A percentile compares a stretch with the other conserved stretches of the same genome.
phyloP scores from a whole-genome alignment of 2,797 vertebrate species.

The Staurois parvus region DNA sequence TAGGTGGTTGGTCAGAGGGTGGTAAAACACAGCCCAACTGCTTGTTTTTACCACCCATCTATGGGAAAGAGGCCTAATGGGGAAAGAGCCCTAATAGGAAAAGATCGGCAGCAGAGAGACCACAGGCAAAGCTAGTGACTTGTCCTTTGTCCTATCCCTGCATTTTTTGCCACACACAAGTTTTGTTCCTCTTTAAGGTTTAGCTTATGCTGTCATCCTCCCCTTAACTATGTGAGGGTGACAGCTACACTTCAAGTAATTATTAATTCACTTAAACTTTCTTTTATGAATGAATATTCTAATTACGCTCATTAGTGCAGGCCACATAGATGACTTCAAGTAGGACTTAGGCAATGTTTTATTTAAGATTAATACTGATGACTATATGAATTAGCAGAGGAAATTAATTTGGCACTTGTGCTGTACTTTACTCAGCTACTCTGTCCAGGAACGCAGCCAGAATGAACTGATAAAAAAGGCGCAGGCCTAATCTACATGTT shows the following conservation, averaged over 20 bases:
- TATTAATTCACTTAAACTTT: not conserved
- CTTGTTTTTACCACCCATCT: too few species aligned
- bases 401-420: slow-evolving; percentile 32
- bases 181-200: too few species aligned
- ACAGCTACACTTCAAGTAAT: not conserved
- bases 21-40: too few species aligned
- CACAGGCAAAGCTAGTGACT: too few species aligned
- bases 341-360: not conserved
- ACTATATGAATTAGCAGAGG: slow-evolving; percentile 5
- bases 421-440: slow-evolving; percentile 6
- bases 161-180: too few species aligned
- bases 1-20: too few species aligned
- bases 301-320: not conserved
- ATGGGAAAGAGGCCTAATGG: too few species aligned
- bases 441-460: slow-evolving; percentile 17
- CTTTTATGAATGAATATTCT: not conserved
- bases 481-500: slow-evolving; percentile 13
- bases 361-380: slow-evolving; percentile 23
- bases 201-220: too few species aligned
- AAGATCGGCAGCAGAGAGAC: too few species aligned
- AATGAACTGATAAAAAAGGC: slow-evolving; percentile 14
- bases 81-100: too few species aligned
- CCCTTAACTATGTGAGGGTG: not conserved
- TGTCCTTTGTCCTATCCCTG: too few species aligned
- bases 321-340: not conserved